phyloP scores from a whole-genome alignment of 1,140 invertebrate species.

The Harpegnathos saltator region DNA sequence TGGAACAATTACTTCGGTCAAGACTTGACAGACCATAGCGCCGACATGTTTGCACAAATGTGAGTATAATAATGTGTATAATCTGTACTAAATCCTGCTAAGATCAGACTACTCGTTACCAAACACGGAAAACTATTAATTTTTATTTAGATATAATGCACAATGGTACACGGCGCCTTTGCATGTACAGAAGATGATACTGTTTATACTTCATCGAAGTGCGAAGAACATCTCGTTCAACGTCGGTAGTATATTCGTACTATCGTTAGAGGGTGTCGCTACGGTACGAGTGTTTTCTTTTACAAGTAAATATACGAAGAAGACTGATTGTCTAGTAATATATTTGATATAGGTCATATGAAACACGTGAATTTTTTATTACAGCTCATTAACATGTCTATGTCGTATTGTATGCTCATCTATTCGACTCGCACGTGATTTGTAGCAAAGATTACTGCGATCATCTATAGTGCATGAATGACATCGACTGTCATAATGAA shows the following conservation, averaged over 20 bases:
- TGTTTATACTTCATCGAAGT: constrained; percentile 22
- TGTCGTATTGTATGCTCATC: constrained; percentile 46
- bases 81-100: not conserved
- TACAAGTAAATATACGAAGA: not conserved
- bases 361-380: not conserved
- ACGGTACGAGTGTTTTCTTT: constrained; percentile 36
- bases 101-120: constrained; percentile 9
- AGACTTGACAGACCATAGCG: constrained; percentile 2
- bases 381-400: constrained; percentile 21
- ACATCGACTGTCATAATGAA: not conserved
- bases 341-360: not conserved
- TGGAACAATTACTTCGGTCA: constrained; percentile 32
- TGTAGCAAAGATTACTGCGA: not conserved
- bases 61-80: not conserved
- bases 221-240: not conserved
- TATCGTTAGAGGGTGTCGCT: constrained; percentile 30
- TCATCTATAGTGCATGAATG: not conserved
- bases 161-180: constrained; percentile 38
- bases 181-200: constrained; percentile 22
- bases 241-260: constrained; percentile 16
- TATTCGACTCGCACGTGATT: not conserved
- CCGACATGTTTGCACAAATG: constrained; percentile 10
- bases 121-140: not conserved
- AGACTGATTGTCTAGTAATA: not conserved
- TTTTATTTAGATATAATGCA: constrained; percentile 25